These are phyloP conservation scores for Cavia aperea DNA, from an alignment of 2,113 vertebrate species.

Conservation along the genomic window DNA sequence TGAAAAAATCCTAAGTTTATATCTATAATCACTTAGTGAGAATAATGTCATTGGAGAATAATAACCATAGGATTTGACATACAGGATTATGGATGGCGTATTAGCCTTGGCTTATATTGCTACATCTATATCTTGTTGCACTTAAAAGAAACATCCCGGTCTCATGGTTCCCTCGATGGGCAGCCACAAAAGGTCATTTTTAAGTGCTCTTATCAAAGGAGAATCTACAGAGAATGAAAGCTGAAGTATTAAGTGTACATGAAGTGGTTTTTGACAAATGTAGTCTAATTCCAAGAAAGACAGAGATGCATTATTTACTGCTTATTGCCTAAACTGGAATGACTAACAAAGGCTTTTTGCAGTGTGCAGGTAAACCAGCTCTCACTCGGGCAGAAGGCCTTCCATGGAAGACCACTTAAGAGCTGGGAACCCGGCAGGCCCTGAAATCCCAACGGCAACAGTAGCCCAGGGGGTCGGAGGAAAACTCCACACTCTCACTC, in stretches of 20 bases:
- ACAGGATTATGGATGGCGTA: too few species aligned
- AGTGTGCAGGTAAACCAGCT: background rate
- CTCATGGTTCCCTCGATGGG: background rate
- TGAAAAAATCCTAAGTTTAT: background rate
- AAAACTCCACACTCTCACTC: background rate
- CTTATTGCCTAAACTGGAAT: background rate
- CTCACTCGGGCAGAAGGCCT: background rate
- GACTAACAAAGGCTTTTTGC: background rate
- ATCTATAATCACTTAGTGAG: background rate
- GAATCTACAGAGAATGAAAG: background rate
- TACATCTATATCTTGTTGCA: background rate
- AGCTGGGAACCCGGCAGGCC: background rate
- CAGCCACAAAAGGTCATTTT: background rate
- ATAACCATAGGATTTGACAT: background rate
- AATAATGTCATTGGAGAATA: conserved; percentile 9
- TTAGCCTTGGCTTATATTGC: background rate
- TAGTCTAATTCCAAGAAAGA: background rate
- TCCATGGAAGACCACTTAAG: background rate
- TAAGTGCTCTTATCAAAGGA: background rate
- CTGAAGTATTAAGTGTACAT: background rate
- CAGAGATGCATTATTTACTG: background rate
- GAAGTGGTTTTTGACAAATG: background rate
- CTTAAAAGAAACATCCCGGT: background rate
- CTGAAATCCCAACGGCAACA: background rate
- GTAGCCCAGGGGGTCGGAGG: background rate